Percentiles rank a stretch among this genome's conserved stretches.
These are phyloP conservation scores for Bolborhynchus lineola DNA, from an alignment of 2,113 vertebrate species.

Conservation along the genomic window DNA sequence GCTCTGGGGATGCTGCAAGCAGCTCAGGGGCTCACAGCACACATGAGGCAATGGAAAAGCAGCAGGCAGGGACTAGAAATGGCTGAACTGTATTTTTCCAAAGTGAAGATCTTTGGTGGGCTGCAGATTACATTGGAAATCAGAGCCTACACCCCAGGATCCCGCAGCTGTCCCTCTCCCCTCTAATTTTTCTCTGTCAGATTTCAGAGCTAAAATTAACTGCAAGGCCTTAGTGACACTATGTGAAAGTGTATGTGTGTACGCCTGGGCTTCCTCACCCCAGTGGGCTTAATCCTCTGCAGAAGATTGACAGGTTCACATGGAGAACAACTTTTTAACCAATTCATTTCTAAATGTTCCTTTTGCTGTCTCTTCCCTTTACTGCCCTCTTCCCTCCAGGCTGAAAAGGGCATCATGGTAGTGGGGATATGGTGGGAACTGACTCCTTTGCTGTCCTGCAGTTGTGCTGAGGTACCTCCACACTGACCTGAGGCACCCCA, in stretches of 20 bases:
- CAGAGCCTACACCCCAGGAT: conserved; percentile 67
- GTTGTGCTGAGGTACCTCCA: neutral
- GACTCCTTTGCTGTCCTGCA: neutral
- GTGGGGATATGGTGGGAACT: fast-evolving
- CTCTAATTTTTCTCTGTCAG: conserved; percentile 93
- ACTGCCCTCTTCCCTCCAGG: neutral
- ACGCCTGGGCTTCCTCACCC: conserved; percentile 70
- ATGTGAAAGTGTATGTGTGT: conserved; percentile 59
- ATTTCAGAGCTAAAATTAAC: conserved; percentile 89
- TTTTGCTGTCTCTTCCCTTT: neutral
- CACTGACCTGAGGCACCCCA: neutral
- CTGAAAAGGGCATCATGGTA: neutral
- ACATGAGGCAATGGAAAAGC: conserved; percentile 73
- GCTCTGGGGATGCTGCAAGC: neutral
- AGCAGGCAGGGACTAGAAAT: conserved; percentile 47
- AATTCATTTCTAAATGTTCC: conserved; percentile 27
- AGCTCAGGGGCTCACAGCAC: neutral
- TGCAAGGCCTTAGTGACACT: conserved; percentile 80
- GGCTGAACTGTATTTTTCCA: conserved; percentile 67
- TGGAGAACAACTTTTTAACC: conserved; percentile 67
- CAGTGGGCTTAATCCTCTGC: conserved; percentile 74
- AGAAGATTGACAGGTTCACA: conserved; percentile 79
- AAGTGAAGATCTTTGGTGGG: conserved; percentile 62
- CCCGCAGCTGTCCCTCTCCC: conserved; percentile 86
- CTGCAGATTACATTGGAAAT: conserved; percentile 79